Evolutionary conservation across 2,888 invertebrate species (phyloP), one percentile per base, ranked within the genome.

Genomic region (Lamproptera curius): DNA sequence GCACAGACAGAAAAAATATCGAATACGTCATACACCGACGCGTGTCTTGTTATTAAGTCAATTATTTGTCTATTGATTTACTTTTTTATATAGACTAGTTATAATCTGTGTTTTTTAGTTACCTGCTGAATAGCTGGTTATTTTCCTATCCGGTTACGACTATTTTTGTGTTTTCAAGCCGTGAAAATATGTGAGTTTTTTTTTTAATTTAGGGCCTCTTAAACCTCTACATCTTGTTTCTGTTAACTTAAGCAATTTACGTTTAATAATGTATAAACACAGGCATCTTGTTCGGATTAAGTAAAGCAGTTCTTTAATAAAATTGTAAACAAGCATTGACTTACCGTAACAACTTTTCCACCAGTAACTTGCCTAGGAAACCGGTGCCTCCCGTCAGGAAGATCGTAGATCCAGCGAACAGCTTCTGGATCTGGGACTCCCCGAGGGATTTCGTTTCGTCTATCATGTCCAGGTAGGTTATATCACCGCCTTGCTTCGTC

Each of bases 381-480:
- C 98, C 98, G 0, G 97, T 97, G 2, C 94, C 96, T 0, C 98
- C 98, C 0, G 97, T 98, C 23, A 98, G 89, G 23, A 98, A 90
- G 2, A 98, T 84, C 0, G 81, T 76, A 9, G 76, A 51, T 0
- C 79, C 84, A 0, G 73, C 56, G 53, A 82, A 86, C 52, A 81
- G 63, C 54, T 77, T 77, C 65, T 76, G 73, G 14, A 88, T 79
- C 55, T 87, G 76, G 0, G 87, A 87, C 20, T 81, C 76, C 0
- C 77, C 80, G 0, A 75, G 42, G 0, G 57, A 50, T 1, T 66
- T 64, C 0, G 36, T 52, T 16, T 83, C 71, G 1, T 77, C 76
- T 16, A 82, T 66, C 86, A 89, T 87, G 52, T 89, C 77, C 44
- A 70, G 63, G 35, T 76, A 84, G 0, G 86, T 86, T 6, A 89